phyloP scores from a whole-genome alignment of 2,888 invertebrate species.

The Amiota mariae region DNA sequence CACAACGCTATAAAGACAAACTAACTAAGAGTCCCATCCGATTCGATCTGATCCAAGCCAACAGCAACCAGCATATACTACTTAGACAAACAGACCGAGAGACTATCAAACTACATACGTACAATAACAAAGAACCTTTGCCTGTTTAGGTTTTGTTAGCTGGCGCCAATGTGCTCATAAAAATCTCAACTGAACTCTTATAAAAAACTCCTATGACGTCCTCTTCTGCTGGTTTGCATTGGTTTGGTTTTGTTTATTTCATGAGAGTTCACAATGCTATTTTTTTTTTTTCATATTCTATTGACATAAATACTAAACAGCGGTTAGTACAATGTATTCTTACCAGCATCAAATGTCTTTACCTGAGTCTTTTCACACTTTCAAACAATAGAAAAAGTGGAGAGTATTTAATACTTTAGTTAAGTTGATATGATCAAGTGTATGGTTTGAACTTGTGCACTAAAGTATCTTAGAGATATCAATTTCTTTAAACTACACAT shows the following conservation, averaged over 20 bases:
- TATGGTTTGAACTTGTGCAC: too few species aligned
- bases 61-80: conserved; percentile 39
- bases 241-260: background rate
- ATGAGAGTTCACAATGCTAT: background rate
- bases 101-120: background rate
- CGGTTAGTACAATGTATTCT: too few species aligned
- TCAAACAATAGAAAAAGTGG: conserved; percentile 38
- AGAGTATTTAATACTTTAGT: background rate
- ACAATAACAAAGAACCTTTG: background rate
- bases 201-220: too few species aligned
- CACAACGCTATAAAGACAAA: background rate
- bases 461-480: background rate
- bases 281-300: conserved; percentile 30
- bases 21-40: conserved; percentile 7
- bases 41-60: background rate
- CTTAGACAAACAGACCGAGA: conserved; percentile 7
- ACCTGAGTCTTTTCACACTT: conserved; percentile 55
- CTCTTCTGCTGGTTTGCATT: background rate
- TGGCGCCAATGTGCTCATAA: conserved; percentile 66
- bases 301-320: too few species aligned
- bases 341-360: conserved; percentile 29
- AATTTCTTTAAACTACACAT: conserved; percentile 14
- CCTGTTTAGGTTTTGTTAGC: conserved; percentile 40
- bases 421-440: too few species aligned
- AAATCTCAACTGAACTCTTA: conserved; percentile 44